phyloP scores from a whole-genome alignment of 2,797 vertebrate genomes.

The Eospalax fontanierii region DNA sequence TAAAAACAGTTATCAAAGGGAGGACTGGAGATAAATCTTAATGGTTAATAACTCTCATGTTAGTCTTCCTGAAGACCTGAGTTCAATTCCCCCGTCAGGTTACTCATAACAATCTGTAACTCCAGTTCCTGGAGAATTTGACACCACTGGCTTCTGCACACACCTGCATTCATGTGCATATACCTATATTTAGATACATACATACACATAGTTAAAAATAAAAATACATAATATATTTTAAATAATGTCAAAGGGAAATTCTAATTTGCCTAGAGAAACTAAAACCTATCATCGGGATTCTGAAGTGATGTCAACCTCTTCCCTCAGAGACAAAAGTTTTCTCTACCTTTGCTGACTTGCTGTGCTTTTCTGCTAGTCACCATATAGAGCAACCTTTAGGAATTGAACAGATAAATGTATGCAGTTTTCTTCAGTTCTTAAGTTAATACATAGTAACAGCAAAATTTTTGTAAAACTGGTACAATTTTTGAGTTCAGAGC shows the following conservation, averaged over 20 bases:
- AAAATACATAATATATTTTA: no score
- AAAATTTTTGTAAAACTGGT: background rate
- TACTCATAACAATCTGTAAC: no score
- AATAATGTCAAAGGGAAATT: background rate
- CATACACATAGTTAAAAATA: no score
- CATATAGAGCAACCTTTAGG: background rate
- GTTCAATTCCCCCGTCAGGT: no score
- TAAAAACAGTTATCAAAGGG: no score
- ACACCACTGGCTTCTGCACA: no score
- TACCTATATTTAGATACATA: no score
- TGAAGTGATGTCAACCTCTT: background rate
- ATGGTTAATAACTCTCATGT: no score
- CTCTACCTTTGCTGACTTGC: background rate
- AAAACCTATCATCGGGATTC: background rate
- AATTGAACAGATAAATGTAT: background rate
- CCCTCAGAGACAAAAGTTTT: background rate
- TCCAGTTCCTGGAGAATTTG: no score
- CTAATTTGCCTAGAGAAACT: background rate
- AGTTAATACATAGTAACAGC: background rate
- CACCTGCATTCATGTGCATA: no score
- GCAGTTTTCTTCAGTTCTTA: background rate
- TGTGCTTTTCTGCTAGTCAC: background rate
- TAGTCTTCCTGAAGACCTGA: no score
- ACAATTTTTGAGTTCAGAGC: background rate
- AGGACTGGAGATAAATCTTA: no score